Evolutionary conservation across 1,140 invertebrate genomes (phyloP).

Genomic region (Oryzaephilus surinamensis): DNA sequence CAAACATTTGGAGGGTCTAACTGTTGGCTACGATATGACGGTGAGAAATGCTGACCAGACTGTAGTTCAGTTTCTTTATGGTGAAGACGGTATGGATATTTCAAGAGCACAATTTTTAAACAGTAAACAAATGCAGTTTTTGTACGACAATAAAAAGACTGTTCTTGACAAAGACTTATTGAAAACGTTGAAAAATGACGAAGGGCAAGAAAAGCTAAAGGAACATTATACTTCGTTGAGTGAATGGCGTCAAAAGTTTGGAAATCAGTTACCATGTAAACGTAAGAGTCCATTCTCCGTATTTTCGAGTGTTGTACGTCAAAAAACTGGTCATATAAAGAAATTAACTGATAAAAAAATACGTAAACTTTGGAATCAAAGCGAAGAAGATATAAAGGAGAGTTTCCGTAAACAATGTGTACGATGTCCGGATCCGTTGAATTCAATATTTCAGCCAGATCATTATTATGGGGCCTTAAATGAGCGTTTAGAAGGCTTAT

Average conservation of each 20-base stretch:
- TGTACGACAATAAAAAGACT: slow-evolving; percentile 65
- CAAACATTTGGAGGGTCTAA: slow-evolving; percentile 93
- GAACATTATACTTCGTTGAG: slow-evolving; percentile 41
- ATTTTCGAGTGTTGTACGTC: slow-evolving; percentile 32
- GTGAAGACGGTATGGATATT: slow-evolving; percentile 95
- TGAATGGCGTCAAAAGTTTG: slow-evolving; percentile 52
- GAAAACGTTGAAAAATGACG: slow-evolving; percentile 44
- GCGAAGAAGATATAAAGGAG: slow-evolving; percentile 46
- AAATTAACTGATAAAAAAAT: slow-evolving; percentile 39
- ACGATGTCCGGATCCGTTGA: slow-evolving; percentile 63
- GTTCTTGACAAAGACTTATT: slow-evolving; percentile 50
- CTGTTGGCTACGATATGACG: slow-evolving; percentile 84
- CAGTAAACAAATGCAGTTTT: slow-evolving; percentile 66
- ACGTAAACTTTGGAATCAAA: slow-evolving; percentile 51
- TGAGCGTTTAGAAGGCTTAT: slow-evolving; percentile 62
- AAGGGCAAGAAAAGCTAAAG: slow-evolving; percentile 37
- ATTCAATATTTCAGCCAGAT: slow-evolving; percentile 56
- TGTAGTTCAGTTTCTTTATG: slow-evolving; percentile 95
- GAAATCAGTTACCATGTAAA: slow-evolving; percentile 36
- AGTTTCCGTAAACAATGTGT: slow-evolving; percentile 35
- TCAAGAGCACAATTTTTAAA: slow-evolving; percentile 77
- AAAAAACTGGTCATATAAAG: slow-evolving; percentile 32
- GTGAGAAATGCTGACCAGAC: slow-evolving; percentile 90
- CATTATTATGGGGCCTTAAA: slow-evolving; percentile 69
- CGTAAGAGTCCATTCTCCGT: slow-evolving; percentile 18